Evolutionary conservation across 2,888 invertebrate species (phyloP).

Genomic region (Cecidostiba fungosa): DNA sequence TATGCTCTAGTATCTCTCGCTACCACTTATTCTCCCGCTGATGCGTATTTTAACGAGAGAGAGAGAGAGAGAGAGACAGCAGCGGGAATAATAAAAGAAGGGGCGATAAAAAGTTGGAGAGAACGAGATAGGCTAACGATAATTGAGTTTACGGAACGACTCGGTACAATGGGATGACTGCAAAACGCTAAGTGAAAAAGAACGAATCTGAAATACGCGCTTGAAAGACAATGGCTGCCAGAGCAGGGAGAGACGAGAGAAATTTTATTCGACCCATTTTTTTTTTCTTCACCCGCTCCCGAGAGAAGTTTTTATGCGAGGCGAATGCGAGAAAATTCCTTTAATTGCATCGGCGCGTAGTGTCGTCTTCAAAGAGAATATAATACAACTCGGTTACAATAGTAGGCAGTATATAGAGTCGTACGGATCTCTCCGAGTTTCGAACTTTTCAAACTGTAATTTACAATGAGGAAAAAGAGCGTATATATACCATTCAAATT

Average conservation of each 20-base stretch:
- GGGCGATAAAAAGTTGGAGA: constrained; percentile 27
- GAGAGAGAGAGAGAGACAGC: not conserved
- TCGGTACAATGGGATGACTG: constrained; percentile 15
- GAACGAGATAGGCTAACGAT: constrained; percentile 12
- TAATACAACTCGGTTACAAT: not conserved
- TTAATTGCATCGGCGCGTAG: not conserved
- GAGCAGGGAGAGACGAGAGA: not conserved
- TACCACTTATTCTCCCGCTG: not conserved
- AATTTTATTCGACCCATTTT: constrained; percentile 39
- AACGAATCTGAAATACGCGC: not conserved
- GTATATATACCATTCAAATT: not conserved
- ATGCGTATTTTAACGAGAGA: not conserved
- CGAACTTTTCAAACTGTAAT: not conserved
- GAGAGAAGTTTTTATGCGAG: not conserved
- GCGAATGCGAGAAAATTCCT: constrained; percentile 5
- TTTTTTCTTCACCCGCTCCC: constrained; percentile 8
- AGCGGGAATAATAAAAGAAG: not conserved
- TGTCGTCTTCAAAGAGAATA: not conserved
- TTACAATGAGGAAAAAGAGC: not conserved
- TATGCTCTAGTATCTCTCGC: not conserved
- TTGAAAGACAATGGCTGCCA: not conserved
- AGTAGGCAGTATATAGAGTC: not conserved
- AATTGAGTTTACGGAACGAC: constrained; percentile 44
- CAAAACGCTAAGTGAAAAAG: not conserved
- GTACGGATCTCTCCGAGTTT: not conserved